Percentiles rank a stretch among this genome's conserved stretches.
These are phyloP conservation scores for Agrotis ipsilon DNA, from an alignment of 2,888 invertebrate genomes.

Conservation along the genomic window DNA sequence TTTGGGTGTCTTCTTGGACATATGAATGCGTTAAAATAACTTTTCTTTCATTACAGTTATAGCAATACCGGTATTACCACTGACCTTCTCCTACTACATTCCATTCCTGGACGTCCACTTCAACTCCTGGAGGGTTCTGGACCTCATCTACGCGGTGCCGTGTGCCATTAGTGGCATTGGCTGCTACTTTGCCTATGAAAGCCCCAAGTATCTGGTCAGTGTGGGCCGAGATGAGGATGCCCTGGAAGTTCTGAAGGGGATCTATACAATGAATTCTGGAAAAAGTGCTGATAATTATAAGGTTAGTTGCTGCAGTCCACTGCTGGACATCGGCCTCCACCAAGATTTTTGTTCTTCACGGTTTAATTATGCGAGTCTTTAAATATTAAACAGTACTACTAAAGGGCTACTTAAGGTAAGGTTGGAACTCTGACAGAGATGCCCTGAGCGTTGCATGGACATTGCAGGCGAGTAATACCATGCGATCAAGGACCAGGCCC, in stretches of 20 bases:
- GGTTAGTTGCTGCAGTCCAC: slow-evolving; percentile 66
- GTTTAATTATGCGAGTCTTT: background rate
- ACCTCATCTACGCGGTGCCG: slow-evolving; percentile 92
- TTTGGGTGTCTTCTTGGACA: too few species aligned
- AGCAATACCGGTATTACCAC: slow-evolving; percentile 92
- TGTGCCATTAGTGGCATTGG: slow-evolving; percentile 91
- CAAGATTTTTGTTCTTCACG: too few species aligned
- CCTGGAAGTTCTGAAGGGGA: slow-evolving; percentile 80
- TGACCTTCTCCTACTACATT: slow-evolving; percentile 84
- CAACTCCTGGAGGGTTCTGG: slow-evolving; percentile 94
- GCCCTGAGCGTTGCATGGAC: too few species aligned
- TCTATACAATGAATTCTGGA: slow-evolving; percentile 79
- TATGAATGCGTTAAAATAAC: background rate
- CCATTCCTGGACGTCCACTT: slow-evolving; percentile 88
- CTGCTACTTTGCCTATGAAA: slow-evolving; percentile 92
- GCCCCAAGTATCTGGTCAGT: slow-evolving; percentile 94
- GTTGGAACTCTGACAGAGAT: background rate
- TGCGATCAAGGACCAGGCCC: too few species aligned
- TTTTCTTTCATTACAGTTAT: slow-evolving; percentile 83
- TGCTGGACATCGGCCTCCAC: too few species aligned
- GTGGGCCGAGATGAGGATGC: slow-evolving; percentile 91
- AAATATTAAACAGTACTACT: background rate
- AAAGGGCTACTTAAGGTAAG: background rate
- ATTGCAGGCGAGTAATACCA: too few species aligned
- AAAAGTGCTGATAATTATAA: slow-evolving; percentile 74